Evolutionary conservation across 2,888 invertebrate genomes (phyloP).

Genomic region (Pristionchus exspectatus): DNA sequence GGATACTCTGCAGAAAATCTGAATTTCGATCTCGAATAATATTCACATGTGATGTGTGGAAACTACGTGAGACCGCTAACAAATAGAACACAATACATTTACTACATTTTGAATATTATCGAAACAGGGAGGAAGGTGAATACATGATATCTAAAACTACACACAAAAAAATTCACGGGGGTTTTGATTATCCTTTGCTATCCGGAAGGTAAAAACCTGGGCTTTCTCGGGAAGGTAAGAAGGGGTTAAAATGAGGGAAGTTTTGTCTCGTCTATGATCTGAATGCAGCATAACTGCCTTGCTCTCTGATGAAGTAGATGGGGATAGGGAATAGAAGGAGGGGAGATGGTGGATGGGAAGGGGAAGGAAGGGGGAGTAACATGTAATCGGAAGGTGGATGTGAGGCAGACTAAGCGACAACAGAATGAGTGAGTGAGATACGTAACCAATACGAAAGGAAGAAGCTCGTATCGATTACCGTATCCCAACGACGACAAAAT

Average conservation of each 20-base stretch:
- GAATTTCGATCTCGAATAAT: background rate
- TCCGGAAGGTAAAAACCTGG: constrained; percentile 10
- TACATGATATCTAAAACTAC: constrained; percentile 1
- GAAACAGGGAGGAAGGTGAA: background rate
- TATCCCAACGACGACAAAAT: constrained; percentile 7
- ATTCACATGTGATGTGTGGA: constrained; percentile 13
- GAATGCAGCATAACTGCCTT: constrained; percentile 8
- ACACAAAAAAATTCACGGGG: constrained; percentile 45
- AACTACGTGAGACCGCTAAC: background rate
- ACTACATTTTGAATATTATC: background rate
- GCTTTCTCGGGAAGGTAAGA: background rate
- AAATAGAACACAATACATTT: background rate
- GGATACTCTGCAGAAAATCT: background rate
- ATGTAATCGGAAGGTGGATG: background rate
- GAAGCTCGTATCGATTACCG: background rate
- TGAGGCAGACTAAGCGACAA: constrained; percentile 16
- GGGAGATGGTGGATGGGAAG: background rate
- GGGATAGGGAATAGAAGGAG: background rate
- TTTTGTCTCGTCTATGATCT: constrained; percentile 26
- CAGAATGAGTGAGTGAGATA: background rate
- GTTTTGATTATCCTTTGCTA: constrained; percentile 25
- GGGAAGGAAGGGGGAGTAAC: background rate
- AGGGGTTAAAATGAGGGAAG: background rate
- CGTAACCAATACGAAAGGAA: background rate
- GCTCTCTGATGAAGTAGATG: background rate